These are phyloP conservation scores for Myxocyprinus asiaticus DNA, from an alignment of 2,113 vertebrate genomes.

Conservation along the genomic window DNA sequence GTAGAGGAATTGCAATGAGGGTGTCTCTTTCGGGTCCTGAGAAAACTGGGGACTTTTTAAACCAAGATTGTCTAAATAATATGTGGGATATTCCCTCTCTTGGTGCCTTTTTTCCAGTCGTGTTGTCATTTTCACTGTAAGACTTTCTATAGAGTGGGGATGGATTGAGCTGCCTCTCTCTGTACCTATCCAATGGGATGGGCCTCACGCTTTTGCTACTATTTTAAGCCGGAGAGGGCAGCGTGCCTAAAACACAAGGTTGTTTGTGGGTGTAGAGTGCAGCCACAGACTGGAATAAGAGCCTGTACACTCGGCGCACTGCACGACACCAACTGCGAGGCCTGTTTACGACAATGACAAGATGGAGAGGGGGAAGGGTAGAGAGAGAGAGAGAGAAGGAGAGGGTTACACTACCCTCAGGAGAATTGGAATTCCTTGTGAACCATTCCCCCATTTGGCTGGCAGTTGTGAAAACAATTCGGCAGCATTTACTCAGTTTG, in stretches of 20 bases:
- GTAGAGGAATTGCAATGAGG: conserved; percentile 34
- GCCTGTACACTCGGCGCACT: neutral
- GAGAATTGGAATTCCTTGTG: conserved; percentile 76
- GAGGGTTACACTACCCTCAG: conserved; percentile 55
- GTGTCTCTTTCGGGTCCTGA: conserved; percentile 9
- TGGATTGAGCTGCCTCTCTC: neutral
- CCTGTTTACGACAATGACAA: conserved; percentile 30
- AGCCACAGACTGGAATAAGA: conserved; percentile 27
- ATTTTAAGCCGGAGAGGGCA: conserved; percentile 47
- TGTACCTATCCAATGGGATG: conserved; percentile 20
- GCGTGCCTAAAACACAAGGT: conserved; percentile 49
- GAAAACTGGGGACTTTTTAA: conserved; percentile 13
- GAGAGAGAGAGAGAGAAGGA: conserved; percentile 48
- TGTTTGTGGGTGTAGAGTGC: conserved; percentile 47
- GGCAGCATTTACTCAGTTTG: conserved; percentile 72
- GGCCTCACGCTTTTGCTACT: conserved; percentile 11
- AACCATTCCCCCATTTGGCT: conserved; percentile 78
- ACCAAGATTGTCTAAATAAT: conserved; percentile 24
- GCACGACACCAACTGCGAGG: neutral
- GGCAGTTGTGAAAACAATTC: conserved; percentile 82
- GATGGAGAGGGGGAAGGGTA: conserved; percentile 48
- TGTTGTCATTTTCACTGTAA: conserved; percentile 10
- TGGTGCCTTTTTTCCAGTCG: neutral
- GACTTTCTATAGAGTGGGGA: neutral
- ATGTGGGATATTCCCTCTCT: conserved; percentile 17